Base-by-base conservation (phyloP, 2,113 vertebrate genomes). In the Proteles cristata region DNA sequence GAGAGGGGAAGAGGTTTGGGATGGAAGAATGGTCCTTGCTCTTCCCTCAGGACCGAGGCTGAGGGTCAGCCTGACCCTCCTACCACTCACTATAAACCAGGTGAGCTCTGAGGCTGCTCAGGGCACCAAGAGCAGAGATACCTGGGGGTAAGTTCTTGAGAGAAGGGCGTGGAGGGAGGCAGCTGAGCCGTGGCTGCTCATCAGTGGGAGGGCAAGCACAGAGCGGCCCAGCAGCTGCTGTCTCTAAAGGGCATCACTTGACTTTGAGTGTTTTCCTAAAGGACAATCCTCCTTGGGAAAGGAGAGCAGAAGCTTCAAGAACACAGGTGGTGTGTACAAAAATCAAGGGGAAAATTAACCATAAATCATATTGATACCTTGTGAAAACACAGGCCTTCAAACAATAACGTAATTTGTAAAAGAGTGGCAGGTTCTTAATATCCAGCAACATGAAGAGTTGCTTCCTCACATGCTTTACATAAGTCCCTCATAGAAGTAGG, bases 241-340 rank as follows among this genome's bases (percentile, higher is more conserved):
- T 89, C 66, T 90, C 74, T 31, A 93, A 82, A 87, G 55, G 45
- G 88, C n/a, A 69, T 33, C 11, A 3, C 93, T 92, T 83, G 68
- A 95, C 79, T 83, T 77, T 89, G 74, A 94, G 68, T 17, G 15
- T 55, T 87, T 92, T 53, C 94, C 84, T 79, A 58, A 96, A 97
- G 88, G 82, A 88, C 63, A 33, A 82, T 43, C 69, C 96, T 94
- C 50, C 69, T 68, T 84, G 85, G 81, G 86, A 90, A 94, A 89
- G 63, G 48, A 80, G 53, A 90, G 39, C 7, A 50, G 69, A 92
- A 4, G 74, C 76, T 68, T 87, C 93, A 88, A 94, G 92, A 93
- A 96, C 68, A 92, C 84, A 92, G 63, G 84, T 55, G 73, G 50
- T 82, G 11, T 61, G 2, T 48, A 31, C 17, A 50, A 86, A 94